phyloP scores from a whole-genome alignment of 2,888 invertebrate species.

The Lingula anatina region DNA sequence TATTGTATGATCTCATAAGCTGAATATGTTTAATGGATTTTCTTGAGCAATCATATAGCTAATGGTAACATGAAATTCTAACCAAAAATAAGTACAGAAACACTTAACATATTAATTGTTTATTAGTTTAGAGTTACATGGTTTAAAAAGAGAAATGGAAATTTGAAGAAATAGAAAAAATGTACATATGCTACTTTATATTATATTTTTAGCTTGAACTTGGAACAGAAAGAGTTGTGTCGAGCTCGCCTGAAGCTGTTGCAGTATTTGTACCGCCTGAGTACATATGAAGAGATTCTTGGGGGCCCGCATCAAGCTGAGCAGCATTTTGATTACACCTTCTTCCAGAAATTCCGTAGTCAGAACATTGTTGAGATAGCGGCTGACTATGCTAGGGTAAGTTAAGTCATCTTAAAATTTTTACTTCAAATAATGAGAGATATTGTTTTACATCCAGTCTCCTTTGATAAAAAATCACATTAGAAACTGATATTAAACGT shows the following conservation, averaged over 20 bases:
- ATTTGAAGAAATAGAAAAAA: too few relatives aligned
- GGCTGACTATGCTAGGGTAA: constrained; percentile 65
- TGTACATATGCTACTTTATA: too few relatives aligned
- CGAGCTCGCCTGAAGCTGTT: constrained; percentile 65
- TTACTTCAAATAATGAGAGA: too few relatives aligned
- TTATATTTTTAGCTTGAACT: constrained; percentile 54
- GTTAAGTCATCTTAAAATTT: constrained; percentile 51
- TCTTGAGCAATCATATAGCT: too few relatives aligned
- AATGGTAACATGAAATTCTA: too few relatives aligned
- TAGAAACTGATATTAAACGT: too few relatives aligned
- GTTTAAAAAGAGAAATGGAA: too few relatives aligned
- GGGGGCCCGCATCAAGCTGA: constrained; percentile 57
- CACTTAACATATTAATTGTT: too few relatives aligned
- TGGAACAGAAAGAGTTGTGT: constrained; percentile 65
- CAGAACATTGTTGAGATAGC: constrained; percentile 62
- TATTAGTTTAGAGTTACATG: too few relatives aligned
- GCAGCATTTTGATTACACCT: constrained; percentile 62
- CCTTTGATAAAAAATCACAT: neutral
- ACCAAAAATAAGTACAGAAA: too few relatives aligned
- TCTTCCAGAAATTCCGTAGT: constrained; percentile 66
- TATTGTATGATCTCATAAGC: too few relatives aligned
- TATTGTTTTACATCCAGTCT: neutral
- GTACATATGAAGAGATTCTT: constrained; percentile 65
- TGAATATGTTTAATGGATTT: too few relatives aligned
- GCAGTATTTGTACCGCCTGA: constrained; percentile 66